These are phyloP conservation scores for Hippocampus comes DNA, from an alignment of 2,113 vertebrate genomes.

Conservation along the genomic window DNA sequence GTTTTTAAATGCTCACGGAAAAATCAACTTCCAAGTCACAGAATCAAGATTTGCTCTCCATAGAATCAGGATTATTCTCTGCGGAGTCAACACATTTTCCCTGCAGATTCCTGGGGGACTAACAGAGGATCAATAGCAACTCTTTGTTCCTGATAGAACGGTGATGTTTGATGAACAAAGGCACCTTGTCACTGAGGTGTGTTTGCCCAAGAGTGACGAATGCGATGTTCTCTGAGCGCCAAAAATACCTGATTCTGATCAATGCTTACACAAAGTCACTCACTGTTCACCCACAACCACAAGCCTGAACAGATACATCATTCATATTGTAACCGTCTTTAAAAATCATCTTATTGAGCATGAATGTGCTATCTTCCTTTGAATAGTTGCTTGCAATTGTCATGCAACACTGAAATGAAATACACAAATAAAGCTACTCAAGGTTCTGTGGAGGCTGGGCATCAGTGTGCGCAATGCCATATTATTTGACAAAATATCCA, in stretches of 20 bases:
- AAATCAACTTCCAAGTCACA: too few species aligned
- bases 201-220: constrained; percentile 9
- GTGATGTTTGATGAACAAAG: constrained; percentile 13
- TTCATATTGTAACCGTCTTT: neutral
- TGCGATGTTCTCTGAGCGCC: neutral
- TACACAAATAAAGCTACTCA: neutral
- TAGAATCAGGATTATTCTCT: too few species aligned
- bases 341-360: constrained; percentile 16
- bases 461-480: neutral
- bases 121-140: constrained; percentile 16
- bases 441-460: neutral
- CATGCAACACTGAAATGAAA: neutral
- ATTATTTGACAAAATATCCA: neutral
- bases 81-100: too few species aligned
- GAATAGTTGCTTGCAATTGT: neutral
- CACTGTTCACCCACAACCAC: neutral
- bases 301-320: constrained; percentile 1
- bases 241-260: neutral
- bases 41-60: too few species aligned
- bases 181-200: constrained; percentile 11
- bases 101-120: too few species aligned
- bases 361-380: constrained; percentile 13
- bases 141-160: constrained; percentile 20
- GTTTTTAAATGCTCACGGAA: too few species aligned
- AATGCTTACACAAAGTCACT: neutral